Conservation (phyloP, 2,888 invertebrate species). For the Hymenopus coronatus region DNA sequence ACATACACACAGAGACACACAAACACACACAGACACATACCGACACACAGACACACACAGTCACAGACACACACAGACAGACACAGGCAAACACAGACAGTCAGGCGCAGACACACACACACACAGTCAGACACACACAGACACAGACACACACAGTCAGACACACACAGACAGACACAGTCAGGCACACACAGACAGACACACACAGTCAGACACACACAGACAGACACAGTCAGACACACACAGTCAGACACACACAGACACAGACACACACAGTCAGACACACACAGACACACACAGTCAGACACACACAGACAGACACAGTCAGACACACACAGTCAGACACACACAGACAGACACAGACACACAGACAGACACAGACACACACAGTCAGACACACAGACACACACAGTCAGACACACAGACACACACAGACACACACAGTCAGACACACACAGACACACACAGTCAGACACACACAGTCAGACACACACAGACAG, state of each 20-base stretch:
- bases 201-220: not conserved
- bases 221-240: not conserved
- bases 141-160: not conserved
- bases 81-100: no score
- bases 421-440: not conserved
- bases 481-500: not conserved
- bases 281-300: no score
- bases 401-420: not conserved
- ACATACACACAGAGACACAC: no score
- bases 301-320: not conserved
- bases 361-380: not conserved
- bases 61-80: not conserved
- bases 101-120: not conserved
- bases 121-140: not conserved
- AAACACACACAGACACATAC: no score
- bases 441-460: not conserved
- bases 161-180: not conserved
- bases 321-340: not conserved
- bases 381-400: not conserved
- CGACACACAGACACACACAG: not conserved
- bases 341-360: not conserved
- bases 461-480: no score
- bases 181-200: not conserved
- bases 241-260: not conserved
- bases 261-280: not conserved